Percentiles rank a stretch among this genome's conserved stretches.
Evolutionary conservation across 2,888 invertebrate genomes (phyloP).

Genomic region (Agrochola macilenta): DNA sequence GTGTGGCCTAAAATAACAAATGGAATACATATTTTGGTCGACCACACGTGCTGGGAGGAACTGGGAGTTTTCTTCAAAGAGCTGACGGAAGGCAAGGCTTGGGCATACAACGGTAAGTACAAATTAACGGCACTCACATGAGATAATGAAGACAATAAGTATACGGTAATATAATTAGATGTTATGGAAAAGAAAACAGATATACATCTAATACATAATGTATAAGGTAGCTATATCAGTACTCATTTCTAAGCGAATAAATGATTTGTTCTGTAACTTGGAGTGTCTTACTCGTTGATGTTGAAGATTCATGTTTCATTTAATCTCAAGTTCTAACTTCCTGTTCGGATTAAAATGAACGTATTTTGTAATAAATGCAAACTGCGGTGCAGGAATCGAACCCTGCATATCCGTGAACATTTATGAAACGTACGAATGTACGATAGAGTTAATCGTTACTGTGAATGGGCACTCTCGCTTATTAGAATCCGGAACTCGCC

Average conservation of each 20-base stretch:
- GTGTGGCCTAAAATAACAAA: constrained; percentile 87
- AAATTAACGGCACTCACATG: constrained; percentile 40
- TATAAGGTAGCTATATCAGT: constrained; percentile 6
- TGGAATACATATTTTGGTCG: constrained; percentile 82
- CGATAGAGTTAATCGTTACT: background rate
- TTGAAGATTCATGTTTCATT: background rate
- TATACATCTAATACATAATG: constrained; percentile 41
- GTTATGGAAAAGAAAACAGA: constrained; percentile 34
- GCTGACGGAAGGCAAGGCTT: constrained; percentile 83
- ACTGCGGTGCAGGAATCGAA: background rate
- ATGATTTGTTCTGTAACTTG: background rate
- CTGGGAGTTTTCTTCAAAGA: constrained; percentile 84
- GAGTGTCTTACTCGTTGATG: constrained; percentile 1
- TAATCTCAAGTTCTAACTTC: background rate
- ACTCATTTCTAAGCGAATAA: constrained; percentile 18
- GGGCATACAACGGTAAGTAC: constrained; percentile 89
- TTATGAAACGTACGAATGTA: background rate
- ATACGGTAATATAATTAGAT: constrained; percentile 46
- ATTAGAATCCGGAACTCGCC: background rate
- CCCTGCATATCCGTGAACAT: background rate
- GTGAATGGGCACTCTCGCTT: background rate
- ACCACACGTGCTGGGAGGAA: constrained; percentile 85
- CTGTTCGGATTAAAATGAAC: background rate
- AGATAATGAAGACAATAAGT: constrained; percentile 41
- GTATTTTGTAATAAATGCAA: background rate